Evolutionary conservation across 2,113 vertebrate species (phyloP).

Genomic region (Uria lomvia): DNA sequence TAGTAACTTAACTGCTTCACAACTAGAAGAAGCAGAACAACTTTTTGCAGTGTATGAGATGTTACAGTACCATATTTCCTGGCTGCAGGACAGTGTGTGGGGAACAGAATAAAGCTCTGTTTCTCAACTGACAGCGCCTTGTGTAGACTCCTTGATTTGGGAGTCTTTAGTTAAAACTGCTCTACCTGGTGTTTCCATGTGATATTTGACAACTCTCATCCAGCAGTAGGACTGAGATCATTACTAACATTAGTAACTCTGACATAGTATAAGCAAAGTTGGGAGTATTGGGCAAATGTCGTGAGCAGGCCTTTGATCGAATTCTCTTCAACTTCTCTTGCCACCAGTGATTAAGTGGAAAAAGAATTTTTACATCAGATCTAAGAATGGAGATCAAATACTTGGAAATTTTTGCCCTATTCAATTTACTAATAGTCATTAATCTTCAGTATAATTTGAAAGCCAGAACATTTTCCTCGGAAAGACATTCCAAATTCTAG

Average conservation of each 20-base stretch:
- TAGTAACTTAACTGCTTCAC: background rate
- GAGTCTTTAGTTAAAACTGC: background rate
- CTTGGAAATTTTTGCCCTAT: background rate
- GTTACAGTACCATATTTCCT: background rate
- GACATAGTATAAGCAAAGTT: background rate
- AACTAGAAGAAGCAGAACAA: background rate
- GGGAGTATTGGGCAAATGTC: background rate
- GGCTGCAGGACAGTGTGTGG: background rate
- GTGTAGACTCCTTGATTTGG: background rate
- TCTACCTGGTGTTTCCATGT: background rate
- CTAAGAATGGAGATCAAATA: background rate
- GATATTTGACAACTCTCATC: background rate
- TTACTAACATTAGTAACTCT: background rate
- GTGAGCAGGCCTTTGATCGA: background rate
- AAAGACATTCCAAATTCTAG: background rate
- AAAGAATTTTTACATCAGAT: background rate
- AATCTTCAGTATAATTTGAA: background rate
- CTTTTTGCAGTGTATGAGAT: background rate
- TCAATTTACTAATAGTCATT: background rate
- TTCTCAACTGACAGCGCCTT: background rate
- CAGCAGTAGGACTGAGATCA: background rate
- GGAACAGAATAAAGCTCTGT: background rate
- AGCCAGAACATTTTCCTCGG: background rate
- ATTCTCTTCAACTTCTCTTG: background rate
- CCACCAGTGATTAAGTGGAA: background rate